Percentiles rank a stretch among this genome's conserved stretches.
These are phyloP conservation scores for Pentalonia nigronervosa DNA, from an alignment of 1,140 invertebrate species.

Conservation along the genomic window DNA sequence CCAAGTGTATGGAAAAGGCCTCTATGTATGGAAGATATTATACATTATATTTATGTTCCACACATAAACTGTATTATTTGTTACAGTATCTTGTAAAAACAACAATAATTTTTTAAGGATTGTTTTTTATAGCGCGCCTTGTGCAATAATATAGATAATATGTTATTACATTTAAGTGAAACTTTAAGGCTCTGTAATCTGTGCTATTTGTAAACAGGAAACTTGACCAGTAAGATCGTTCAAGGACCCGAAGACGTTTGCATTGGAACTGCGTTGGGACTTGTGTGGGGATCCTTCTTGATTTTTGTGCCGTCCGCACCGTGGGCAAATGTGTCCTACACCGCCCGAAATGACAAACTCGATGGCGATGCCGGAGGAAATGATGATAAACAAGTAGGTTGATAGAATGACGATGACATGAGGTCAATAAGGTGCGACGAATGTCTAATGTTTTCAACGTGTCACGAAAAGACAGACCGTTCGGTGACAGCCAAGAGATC, in stretches of 20 bases:
- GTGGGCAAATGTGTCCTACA: not conserved
- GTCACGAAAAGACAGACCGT: not conserved
- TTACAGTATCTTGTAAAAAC: too few species aligned
- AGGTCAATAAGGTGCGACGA: not conserved
- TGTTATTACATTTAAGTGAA: too few species aligned
- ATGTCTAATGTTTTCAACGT: not conserved
- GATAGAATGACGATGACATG: not conserved
- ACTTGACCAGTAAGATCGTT: conserved; percentile 64
- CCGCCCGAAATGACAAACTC: not conserved
- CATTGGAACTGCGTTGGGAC: conserved; percentile 67
- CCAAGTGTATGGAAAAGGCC: too few species aligned
- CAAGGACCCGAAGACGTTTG: conserved; percentile 69
- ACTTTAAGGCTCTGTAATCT: not conserved
- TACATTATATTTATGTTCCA: too few species aligned
- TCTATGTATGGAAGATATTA: too few species aligned
- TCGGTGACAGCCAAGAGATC: conserved; percentile 63
- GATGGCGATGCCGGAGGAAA: too few species aligned
- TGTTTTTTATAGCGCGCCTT: too few species aligned
- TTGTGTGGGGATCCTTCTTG: conserved; percentile 66
- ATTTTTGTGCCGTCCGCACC: conserved; percentile 64
- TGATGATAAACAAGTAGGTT: not conserved
- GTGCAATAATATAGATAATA: too few species aligned
- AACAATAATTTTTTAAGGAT: too few species aligned
- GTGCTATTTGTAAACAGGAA: conserved; percentile 52
- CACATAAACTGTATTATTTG: too few species aligned